Conservation (phyloP, 2,113 vertebrate species). For the Procavia capensis region DNA sequence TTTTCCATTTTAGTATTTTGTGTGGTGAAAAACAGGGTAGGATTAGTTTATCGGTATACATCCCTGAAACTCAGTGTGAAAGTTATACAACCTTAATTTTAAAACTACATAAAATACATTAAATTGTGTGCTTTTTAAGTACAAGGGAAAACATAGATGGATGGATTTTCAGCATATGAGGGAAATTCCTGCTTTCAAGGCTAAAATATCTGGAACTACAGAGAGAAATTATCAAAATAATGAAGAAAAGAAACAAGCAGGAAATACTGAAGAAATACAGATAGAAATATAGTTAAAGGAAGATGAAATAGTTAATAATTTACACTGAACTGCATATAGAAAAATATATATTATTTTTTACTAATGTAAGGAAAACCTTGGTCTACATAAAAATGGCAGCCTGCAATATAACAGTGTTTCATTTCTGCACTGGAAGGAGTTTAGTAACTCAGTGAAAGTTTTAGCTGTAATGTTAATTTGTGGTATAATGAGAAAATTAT, state of each 20-base stretch:
- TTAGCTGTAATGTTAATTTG: conserved; percentile 76
- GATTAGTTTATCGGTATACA: not conserved
- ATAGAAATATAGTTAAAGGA: not conserved
- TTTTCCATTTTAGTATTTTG: not conserved
- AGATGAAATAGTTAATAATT: conserved; percentile 27
- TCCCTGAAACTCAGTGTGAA: not conserved
- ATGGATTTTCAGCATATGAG: not conserved
- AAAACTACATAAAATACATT: not conserved
- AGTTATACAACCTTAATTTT: not conserved
- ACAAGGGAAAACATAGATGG: not conserved
- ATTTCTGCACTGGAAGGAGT: conserved; percentile 59
- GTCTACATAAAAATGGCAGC: conserved; percentile 54
- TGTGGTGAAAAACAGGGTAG: not conserved
- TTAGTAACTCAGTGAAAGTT: conserved; percentile 72
- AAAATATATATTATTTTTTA: not conserved
- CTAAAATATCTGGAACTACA: conserved; percentile 34
- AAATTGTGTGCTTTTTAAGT: not conserved
- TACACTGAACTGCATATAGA: not conserved
- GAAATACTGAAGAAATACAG: not conserved
- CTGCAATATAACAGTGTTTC: conserved; percentile 52
- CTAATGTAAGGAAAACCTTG: conserved; percentile 29
- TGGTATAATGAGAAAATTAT: conserved; percentile 68
- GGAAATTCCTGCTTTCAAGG: not conserved
- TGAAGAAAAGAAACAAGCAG: not conserved
- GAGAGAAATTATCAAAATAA: conserved; percentile 31